phyloP scores from a whole-genome alignment of 64 coral and sea anemone genomes.

The Pocillopora damicornis region DNA sequence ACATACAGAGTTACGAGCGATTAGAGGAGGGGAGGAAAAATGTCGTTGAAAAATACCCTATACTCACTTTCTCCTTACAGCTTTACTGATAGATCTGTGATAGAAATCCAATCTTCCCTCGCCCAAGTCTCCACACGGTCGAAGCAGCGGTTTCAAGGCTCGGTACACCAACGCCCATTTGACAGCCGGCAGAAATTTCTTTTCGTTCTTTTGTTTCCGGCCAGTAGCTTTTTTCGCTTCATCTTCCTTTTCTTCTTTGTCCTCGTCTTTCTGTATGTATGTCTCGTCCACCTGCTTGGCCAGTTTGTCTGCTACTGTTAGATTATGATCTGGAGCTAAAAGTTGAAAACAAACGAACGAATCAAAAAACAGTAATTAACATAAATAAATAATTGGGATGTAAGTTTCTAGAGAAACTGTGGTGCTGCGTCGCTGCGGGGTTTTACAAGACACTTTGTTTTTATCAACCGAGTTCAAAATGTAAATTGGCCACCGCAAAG shows the following conservation, averaged over 20 bases:
- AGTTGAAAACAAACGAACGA: background rate
- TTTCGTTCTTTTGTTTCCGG: slow-evolving; percentile 38
- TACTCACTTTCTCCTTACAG: slow-evolving; percentile 86
- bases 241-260: slow-evolving; percentile 33
- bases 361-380: background rate
- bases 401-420: no score
- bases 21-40: no score
- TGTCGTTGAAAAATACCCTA: background rate
- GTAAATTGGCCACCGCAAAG: no score
- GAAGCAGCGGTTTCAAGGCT: slow-evolving; percentile 85
- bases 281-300: slow-evolving; percentile 90
- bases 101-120: slow-evolving; percentile 96
- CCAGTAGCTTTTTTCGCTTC: slow-evolving; percentile 29
- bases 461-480: no score
- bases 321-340: slow-evolving; percentile 19
- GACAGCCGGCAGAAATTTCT: slow-evolving; percentile 85
- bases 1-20: no score
- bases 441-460: no score
- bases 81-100: slow-evolving; percentile 99
- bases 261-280: slow-evolving; percentile 62
- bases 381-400: background rate
- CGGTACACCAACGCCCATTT: slow-evolving; percentile 99
- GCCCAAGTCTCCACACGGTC: slow-evolving; percentile 97
- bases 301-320: slow-evolving; percentile 68
- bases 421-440: no score